Conservation (phyloP, 2,797 vertebrate species). For the Rhinoraja longicauda region DNA sequence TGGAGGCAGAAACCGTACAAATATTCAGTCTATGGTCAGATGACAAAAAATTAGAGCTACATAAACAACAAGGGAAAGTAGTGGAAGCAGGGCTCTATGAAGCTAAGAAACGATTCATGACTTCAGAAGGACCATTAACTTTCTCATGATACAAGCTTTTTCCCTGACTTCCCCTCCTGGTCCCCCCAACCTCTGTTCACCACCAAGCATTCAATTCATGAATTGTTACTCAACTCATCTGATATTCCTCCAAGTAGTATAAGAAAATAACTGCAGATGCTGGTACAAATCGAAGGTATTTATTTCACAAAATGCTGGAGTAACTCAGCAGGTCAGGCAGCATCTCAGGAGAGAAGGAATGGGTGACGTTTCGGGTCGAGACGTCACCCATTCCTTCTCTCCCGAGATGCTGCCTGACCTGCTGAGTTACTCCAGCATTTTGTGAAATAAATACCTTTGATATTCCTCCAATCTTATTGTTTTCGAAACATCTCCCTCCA, state of each 20-base stretch:
- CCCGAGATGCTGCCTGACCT: no score
- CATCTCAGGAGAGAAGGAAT: no score
- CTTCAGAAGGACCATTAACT: background rate
- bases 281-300: no score
- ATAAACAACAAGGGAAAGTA: background rate
- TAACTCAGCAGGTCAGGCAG: no score
- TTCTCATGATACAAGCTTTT: background rate
- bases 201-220: background rate
- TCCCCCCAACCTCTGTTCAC: background rate
- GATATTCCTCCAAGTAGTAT: background rate
- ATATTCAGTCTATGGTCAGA: background rate
- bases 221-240: background rate
- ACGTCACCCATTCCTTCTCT: no score
- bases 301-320: no score
- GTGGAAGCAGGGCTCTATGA: background rate
- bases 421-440: no score
- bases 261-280: no score
- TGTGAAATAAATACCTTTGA: no score
- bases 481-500: background rate
- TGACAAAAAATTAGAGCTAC: background rate
- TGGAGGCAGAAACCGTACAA: background rate
- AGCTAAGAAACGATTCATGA: background rate
- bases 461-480: background rate
- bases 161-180: background rate
- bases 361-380: no score